Evolutionary conservation across 2,888 invertebrate species (phyloP).

Genomic region (Perdita meconis): DNA sequence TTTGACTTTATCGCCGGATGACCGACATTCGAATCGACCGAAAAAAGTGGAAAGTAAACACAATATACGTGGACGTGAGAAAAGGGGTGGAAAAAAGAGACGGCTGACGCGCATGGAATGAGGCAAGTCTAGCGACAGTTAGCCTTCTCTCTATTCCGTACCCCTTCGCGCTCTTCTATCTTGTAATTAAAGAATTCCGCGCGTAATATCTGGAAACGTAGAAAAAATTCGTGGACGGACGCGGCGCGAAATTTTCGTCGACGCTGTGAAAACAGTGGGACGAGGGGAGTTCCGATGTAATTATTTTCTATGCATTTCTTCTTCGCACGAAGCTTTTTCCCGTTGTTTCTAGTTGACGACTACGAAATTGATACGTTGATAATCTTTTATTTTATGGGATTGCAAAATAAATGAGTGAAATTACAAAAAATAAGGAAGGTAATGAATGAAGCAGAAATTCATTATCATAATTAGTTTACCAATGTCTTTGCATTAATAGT

Average conservation of each 20-base stretch:
- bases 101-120: constrained; percentile 17
- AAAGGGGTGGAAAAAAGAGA: constrained; percentile 8
- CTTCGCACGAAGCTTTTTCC: neutral
- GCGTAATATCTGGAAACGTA: constrained; percentile 64
- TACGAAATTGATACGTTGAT: no score
- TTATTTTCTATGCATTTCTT: constrained; percentile 32
- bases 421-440: no score
- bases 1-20: constrained; percentile 20
- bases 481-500: no score
- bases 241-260: constrained; percentile 25
- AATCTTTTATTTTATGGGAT: no score
- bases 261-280: constrained; percentile 2
- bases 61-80: neutral
- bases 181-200: constrained; percentile 66
- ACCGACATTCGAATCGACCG: constrained; percentile 54
- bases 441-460: no score
- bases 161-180: constrained; percentile 41
- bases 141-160: constrained; percentile 41
- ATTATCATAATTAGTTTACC: no score
- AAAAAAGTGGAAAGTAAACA: constrained; percentile 56
- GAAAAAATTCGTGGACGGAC: constrained; percentile 60
- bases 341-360: no score
- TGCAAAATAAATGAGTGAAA: no score
- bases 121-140: constrained; percentile 48
- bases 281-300: constrained; percentile 30